Evolutionary conservation across 2,888 invertebrate genomes (phyloP).

Genomic region (Keiferia lycopersicella): DNA sequence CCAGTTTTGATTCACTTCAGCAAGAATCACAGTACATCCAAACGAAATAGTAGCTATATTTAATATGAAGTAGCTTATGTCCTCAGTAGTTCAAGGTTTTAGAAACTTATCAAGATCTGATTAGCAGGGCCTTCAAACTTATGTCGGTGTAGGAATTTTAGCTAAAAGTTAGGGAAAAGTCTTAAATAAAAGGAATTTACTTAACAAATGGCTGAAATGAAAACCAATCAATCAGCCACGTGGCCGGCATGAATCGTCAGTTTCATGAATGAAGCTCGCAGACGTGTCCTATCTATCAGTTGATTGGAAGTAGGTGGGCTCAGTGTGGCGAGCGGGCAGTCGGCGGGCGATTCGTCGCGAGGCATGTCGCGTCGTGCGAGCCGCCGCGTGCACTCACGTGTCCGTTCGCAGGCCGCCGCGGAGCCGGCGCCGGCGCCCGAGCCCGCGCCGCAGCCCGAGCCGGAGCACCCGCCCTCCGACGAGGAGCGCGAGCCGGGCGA

Average conservation of each 20-base stretch:
- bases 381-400: constrained; percentile 61
- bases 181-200: background rate
- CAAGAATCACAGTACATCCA: background rate
- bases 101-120: constrained; percentile 9
- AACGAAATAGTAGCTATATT: background rate
- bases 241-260: constrained; percentile 44
- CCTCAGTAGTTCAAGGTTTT: constrained; percentile 18
- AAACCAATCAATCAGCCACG: constrained; percentile 49
- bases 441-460: constrained; percentile 65
- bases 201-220: background rate
- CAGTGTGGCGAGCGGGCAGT: constrained; percentile 63
- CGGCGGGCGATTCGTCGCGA: constrained; percentile 59
- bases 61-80: constrained; percentile 5
- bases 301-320: constrained; percentile 56
- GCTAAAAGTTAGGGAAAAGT: background rate
- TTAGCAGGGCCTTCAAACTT: constrained; percentile 1
- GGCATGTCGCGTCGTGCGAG: constrained; percentile 73
- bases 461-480: constrained; percentile 71
- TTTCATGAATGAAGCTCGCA: constrained; percentile 56
- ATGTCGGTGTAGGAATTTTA: background rate
- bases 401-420: constrained; percentile 70
- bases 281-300: constrained; percentile 54
- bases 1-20: no score
- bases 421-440: constrained; percentile 68
- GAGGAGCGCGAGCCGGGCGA: constrained; percentile 80